Percentiles rank a stretch among this genome's conserved stretches.
Conservation (phyloP, 2,797 vertebrate genomes). For the Rhodeus uyekii region DNA sequence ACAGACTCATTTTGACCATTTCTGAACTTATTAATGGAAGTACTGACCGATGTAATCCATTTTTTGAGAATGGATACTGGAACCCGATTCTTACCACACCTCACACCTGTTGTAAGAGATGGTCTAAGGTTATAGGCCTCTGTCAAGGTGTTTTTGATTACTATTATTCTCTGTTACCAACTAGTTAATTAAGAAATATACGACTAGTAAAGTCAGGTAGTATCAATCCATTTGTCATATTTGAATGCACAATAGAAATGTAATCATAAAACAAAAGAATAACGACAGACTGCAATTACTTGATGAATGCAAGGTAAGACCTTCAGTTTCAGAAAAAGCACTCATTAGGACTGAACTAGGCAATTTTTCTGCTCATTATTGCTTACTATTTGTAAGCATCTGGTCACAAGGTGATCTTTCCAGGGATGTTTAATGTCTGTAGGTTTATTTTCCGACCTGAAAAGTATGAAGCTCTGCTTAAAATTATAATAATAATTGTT, state of each 20-base stretch:
- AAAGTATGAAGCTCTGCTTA: too few species aligned
- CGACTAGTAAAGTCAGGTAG: background rate
- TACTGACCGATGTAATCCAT: background rate
- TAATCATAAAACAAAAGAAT: background rate
- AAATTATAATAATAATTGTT: too few species aligned
- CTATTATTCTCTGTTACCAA: background rate
- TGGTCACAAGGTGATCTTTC: too few species aligned
- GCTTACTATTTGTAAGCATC: too few species aligned
- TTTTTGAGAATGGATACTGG: constrained; percentile 14
- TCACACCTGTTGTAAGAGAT: constrained; percentile 31
- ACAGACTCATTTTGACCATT: background rate
- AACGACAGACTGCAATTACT: background rate
- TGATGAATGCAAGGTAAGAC: too few species aligned
- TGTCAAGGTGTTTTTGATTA: background rate
- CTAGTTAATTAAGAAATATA: background rate
- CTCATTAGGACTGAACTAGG: too few species aligned
- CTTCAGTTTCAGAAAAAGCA: too few species aligned
- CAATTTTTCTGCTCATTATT: too few species aligned
- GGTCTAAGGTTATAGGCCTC: constrained; percentile 1
- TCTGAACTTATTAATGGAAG: constrained; percentile 1
- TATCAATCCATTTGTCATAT: background rate
- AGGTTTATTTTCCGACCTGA: too few species aligned
- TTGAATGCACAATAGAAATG: background rate
- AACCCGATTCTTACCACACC: background rate
- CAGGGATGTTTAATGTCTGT: too few species aligned